These are phyloP conservation scores for Periophthalmodon schlosseri DNA, from an alignment of 2,113 vertebrate species.

Conservation along the genomic window DNA sequence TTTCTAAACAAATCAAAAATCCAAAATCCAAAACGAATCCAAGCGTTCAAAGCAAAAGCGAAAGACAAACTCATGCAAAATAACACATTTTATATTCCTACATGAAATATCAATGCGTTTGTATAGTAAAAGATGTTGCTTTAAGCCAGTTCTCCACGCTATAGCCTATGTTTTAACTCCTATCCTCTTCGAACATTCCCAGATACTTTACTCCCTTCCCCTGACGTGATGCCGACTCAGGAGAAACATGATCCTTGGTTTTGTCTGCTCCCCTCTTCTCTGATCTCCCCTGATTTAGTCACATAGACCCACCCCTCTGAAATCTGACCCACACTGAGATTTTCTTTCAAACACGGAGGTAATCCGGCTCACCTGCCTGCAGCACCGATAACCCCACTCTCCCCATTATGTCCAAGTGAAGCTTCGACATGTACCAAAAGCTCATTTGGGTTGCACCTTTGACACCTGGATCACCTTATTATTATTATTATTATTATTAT, in stretches of 20 bases:
- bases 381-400: constrained; percentile 57
- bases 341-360: constrained; percentile 67
- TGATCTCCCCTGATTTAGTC: constrained; percentile 64
- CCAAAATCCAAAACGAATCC: too few species aligned
- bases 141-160: too few species aligned
- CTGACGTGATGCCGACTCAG: constrained; percentile 49
- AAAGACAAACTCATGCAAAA: too few species aligned
- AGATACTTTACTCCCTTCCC: constrained; percentile 46
- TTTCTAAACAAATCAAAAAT: too few species aligned
- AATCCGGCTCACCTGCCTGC: constrained; percentile 53
- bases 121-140: too few species aligned
- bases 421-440: constrained; percentile 37
- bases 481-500: neutral
- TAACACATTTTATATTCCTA: too few species aligned
- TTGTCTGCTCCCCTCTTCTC: constrained; percentile 50
- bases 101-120: too few species aligned
- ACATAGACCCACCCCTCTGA: constrained; percentile 43
- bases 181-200: constrained; percentile 38
- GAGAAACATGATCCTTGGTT: constrained; percentile 65
- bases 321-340: constrained; percentile 57
- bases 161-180: neutral
- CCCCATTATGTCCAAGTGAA: constrained; percentile 43
- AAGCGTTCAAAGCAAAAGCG: too few species aligned
- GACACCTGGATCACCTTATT: neutral
- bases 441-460: constrained; percentile 41